phyloP scores from a whole-genome alignment of 2,888 invertebrate species.

The Mimachlamys varia region DNA sequence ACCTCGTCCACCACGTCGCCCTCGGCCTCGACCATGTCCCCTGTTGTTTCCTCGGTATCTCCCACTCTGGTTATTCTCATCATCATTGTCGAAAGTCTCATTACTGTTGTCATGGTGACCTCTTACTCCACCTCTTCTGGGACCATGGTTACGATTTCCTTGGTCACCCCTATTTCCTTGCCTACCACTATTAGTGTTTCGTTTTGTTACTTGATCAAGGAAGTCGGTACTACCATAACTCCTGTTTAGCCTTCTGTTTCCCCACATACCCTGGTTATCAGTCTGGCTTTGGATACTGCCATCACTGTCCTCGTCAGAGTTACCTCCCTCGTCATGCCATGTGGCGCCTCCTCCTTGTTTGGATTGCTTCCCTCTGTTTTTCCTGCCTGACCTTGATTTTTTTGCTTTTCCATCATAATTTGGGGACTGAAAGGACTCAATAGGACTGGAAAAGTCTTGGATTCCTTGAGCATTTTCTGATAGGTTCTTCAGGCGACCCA shows the following conservation, averaged over 20 bases:
- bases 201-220: too few species aligned
- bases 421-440: not conserved
- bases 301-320: slow-evolving; percentile 3
- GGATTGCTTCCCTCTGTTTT: not conserved
- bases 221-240: not conserved
- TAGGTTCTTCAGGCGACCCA: not conserved
- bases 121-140: not conserved
- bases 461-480: slow-evolving; percentile 31
- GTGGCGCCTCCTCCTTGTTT: not conserved
- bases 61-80: not conserved
- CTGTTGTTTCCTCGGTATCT: not conserved
- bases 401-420: not conserved
- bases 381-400: not conserved
- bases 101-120: not conserved
- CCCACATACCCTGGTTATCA: not conserved
- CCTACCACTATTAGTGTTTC: too few species aligned
- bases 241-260: not conserved
- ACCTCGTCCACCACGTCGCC: not conserved
- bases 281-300: not conserved
- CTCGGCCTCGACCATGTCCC: not conserved
- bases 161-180: not conserved
- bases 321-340: not conserved
- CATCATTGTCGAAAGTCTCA: not conserved
- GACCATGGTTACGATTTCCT: not conserved
- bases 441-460: not conserved